Evolutionary conservation across 2,113 vertebrate species (phyloP).

Genomic region (Pangasianodon gigas): DNA sequence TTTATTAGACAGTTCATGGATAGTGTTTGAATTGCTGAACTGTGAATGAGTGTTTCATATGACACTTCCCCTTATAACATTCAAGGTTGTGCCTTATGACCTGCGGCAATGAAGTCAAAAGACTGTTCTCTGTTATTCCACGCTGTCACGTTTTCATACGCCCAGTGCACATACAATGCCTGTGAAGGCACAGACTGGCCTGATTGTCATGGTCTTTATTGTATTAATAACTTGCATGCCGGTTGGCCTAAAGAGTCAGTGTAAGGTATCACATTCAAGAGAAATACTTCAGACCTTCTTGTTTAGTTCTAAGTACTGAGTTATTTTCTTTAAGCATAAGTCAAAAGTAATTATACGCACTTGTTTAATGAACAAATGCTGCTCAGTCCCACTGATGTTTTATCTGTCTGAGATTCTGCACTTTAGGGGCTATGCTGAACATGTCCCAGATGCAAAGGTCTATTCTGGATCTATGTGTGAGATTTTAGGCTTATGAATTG

Average conservation of each 20-base stretch:
- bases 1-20: not conserved
- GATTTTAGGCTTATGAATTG: slow-evolving; percentile 13
- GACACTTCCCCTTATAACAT: not conserved
- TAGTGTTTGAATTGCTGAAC: slow-evolving; percentile 6
- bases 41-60: slow-evolving; percentile 1
- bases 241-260: not conserved
- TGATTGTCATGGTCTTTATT: not conserved
- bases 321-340: not conserved
- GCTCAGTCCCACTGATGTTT: slow-evolving; percentile 8
- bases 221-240: not conserved
- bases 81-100: slow-evolving; percentile 23
- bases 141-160: not conserved
- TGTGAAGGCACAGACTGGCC: slow-evolving; percentile 14
- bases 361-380: slow-evolving; percentile 29
- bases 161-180: not conserved
- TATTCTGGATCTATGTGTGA: not conserved
- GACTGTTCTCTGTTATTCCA: slow-evolving; percentile 11
- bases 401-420: slow-evolving; percentile 32
- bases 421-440: slow-evolving; percentile 22
- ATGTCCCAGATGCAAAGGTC: slow-evolving; percentile 18
- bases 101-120: not conserved
- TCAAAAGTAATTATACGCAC: not conserved
- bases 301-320: not conserved
- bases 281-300: not conserved
- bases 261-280: not conserved